Base-by-base conservation (phyloP, 2,797 vertebrate genomes). In the Perdix hodgsoniae region DNA sequence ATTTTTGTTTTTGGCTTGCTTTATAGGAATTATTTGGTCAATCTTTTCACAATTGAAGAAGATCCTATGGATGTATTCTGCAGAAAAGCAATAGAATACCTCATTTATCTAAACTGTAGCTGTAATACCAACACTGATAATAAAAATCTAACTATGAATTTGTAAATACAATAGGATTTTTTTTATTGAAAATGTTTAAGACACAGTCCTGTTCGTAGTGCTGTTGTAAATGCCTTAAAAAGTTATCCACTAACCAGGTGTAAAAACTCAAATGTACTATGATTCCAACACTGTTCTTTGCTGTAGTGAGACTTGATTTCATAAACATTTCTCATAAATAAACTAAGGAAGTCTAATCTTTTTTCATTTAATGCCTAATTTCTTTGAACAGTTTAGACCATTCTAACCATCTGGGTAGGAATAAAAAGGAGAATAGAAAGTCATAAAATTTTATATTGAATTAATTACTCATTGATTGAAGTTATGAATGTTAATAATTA, bases 391-490 rank as follows among this genome's bases (percentile, higher is more conserved):
- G 2, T 44, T 83, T 60, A 85, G 49, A 83, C 44, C 14, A 71
- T 87, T 94, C 78, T 60, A 70, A 80, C 60, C 80, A 83, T 63
- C 44, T 91, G 74, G 23, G 26, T 86, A 93, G 70, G 79, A 22
- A 12, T 54, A 42, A 74, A 86, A 65, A 26, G 37, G 31, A 86
- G 9, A 84, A 79, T 22, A 63, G 10, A 42, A 90, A 88, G 29
- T 5, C 35, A 9, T 71, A 64, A 45, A 79, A 39, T 76, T 42
- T 45, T 72, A 75, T 85, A 93, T 69, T 89, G 70, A 94, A 86
- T 33, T 81, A 86, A 93, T 96, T 94, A 91, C 11, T 78, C 47
- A 63, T 44, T 80, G 49, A 71, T 23, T 88, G 39, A 85, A 66
- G 31, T 42, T 81, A 64, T 67, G 24, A 49, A 78, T 84, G 57